Conservation (phyloP, 1,140 invertebrate species). For the Choristoneura fumiferana region DNA sequence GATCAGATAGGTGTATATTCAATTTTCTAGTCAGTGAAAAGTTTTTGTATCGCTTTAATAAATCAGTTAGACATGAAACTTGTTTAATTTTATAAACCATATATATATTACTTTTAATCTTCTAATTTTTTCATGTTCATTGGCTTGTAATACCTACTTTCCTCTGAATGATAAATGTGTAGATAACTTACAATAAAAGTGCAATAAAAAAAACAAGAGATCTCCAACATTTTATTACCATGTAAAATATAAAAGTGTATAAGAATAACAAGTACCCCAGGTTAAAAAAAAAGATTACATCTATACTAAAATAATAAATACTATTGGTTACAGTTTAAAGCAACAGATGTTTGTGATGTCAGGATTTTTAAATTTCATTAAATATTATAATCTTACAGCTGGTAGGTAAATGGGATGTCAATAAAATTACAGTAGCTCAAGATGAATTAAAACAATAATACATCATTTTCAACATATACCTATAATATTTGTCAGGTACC, state of each 20-base stretch:
- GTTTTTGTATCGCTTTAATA: conserved; percentile 58
- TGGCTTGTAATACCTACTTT: no score
- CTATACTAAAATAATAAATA: conserved; percentile 23
- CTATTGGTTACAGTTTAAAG: conserved; percentile 32
- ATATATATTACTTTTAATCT: no score
- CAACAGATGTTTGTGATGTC: conserved; percentile 20
- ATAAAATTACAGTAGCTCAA: no score
- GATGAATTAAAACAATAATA: background rate
- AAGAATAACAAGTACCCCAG: conserved; percentile 24
- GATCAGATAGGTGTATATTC: conserved; percentile 39
- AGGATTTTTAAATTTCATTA: no score
- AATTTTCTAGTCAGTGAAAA: conserved; percentile 68
- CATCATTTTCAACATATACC: no score
- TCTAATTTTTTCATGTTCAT: no score
- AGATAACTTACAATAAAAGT: conserved; percentile 13
- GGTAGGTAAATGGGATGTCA: no score
- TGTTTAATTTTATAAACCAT: conserved; percentile 24
- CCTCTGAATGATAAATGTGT: no score
- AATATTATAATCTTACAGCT: no score
- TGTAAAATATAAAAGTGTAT: conserved; percentile 10
- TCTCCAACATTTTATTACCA: conserved; percentile 6
- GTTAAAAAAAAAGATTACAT: conserved; percentile 21
- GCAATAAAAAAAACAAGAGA: background rate
- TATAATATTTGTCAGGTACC: background rate
- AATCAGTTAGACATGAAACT: conserved; percentile 31